These are phyloP conservation scores for Parasteatoda lunata DNA, from an alignment of 2,888 invertebrate genomes.

Conservation along the genomic window DNA sequence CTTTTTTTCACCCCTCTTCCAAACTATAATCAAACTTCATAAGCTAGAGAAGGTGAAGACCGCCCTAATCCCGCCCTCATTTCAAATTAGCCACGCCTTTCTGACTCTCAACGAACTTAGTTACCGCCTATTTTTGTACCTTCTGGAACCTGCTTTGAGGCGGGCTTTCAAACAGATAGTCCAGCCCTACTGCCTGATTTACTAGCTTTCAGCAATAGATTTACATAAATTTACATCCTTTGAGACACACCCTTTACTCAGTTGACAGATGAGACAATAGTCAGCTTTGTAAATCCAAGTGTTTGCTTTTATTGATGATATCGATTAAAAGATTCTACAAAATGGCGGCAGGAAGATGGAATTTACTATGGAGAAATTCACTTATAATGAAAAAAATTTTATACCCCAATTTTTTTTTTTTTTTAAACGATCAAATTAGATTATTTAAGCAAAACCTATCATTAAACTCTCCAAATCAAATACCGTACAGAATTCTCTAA, in stretches of 20 bases:
- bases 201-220: conserved; percentile 45
- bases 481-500: too few relatives aligned
- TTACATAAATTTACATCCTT: conserved; percentile 67
- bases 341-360: neutral
- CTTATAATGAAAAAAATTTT: too few relatives aligned
- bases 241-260: conserved; percentile 38
- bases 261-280: conserved; percentile 62
- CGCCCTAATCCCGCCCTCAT: conserved; percentile 32
- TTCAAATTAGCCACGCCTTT: conserved; percentile 28
- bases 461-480: too few relatives aligned
- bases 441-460: too few relatives aligned
- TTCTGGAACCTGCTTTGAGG: conserved; percentile 10
- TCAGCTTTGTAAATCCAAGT: conserved; percentile 28
- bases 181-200: conserved; percentile 32
- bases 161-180: conserved; percentile 9
- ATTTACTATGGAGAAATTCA: neutral
- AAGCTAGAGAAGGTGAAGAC: conserved; percentile 24
- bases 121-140: conserved; percentile 9
- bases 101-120: neutral
- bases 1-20: conserved; percentile 58
- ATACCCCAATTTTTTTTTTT: too few relatives aligned
- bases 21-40: conserved; percentile 61
- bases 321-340: conserved; percentile 21
- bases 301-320: conserved; percentile 33
- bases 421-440: too few relatives aligned